Conservation (phyloP, 2,113 vertebrate species). For the Passer montanus region DNA sequence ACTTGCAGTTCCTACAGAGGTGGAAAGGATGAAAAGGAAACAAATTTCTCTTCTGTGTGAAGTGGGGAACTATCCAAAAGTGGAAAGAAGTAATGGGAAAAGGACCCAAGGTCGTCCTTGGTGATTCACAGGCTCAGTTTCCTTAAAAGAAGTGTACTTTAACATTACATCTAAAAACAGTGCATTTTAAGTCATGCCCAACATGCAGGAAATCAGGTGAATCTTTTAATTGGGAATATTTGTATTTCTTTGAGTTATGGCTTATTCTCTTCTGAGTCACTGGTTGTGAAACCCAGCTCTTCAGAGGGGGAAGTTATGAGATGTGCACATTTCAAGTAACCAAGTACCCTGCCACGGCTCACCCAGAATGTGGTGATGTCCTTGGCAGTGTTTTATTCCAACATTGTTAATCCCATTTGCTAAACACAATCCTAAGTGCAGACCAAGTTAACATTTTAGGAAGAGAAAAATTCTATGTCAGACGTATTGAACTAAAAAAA, state of each 20-base stretch:
- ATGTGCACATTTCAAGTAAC: not conserved
- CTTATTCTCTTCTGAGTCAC: not conserved
- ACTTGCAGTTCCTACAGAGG: not conserved
- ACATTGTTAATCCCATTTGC: not conserved
- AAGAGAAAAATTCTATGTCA: not conserved
- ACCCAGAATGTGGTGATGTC: not conserved
- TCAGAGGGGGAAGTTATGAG: not conserved
- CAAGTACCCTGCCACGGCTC: not conserved
- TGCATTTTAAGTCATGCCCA: not conserved
- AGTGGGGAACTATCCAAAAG: not conserved
- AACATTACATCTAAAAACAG: not conserved
- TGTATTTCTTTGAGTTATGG: not conserved
- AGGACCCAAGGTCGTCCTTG: not conserved
- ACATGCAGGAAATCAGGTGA: not conserved
- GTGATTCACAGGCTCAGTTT: not conserved
- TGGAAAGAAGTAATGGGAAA: not conserved
- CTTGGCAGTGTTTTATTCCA: not conserved
- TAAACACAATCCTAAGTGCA: not conserved
- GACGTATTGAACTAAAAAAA: not conserved
- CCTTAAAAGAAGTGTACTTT: not conserved
- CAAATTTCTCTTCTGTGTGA: fast-evolving
- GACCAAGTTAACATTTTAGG: not conserved
- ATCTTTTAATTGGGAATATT: not conserved
- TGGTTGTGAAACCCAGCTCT: not conserved
- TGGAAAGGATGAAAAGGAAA: not conserved